These are phyloP conservation scores for Stegana nigrithorax DNA, from an alignment of 2,888 invertebrate genomes.

Conservation along the genomic window DNA sequence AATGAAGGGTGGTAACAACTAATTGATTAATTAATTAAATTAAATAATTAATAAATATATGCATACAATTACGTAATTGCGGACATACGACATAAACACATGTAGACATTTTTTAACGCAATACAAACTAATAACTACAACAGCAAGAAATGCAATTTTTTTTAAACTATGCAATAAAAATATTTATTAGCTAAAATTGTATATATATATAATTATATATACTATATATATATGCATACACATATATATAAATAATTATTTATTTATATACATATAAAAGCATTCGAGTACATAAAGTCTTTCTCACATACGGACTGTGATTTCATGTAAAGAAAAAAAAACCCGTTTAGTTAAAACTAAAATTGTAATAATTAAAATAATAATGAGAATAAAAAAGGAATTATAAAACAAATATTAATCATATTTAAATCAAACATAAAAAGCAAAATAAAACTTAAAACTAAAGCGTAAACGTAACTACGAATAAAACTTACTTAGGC, in stretches of 20 bases:
- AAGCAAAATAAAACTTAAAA: conserved; percentile 3
- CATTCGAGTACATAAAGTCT: conserved; percentile 59
- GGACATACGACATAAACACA: conserved; percentile 12
- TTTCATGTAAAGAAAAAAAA: conserved; percentile 62
- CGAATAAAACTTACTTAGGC: conserved; percentile 30
- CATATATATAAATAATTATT: conserved; percentile 23
- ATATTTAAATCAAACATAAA: conserved; percentile 12
- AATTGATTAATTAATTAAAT: too few species aligned
- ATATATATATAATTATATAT: conserved; percentile 27
- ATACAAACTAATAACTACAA: not conserved
- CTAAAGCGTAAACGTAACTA: conserved; percentile 19
- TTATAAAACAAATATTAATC: conserved; percentile 11
- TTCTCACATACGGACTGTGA: conserved; percentile 70
- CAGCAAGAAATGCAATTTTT: not conserved
- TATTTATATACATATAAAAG: conserved; percentile 28
- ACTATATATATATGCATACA: too few species aligned
- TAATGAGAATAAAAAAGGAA: conserved; percentile 22
- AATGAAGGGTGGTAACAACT: too few species aligned
- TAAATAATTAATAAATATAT: conserved; percentile 25
- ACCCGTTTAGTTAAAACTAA: conserved; percentile 25
- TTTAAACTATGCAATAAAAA: conserved; percentile 22
- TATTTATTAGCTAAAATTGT: not conserved
- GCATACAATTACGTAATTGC: conserved; percentile 24
- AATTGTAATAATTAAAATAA: conserved; percentile 28
- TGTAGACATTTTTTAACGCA: not conserved